phyloP scores from a whole-genome alignment of 2,113 vertebrate species.

The Brachypteracias leptosomus region DNA sequence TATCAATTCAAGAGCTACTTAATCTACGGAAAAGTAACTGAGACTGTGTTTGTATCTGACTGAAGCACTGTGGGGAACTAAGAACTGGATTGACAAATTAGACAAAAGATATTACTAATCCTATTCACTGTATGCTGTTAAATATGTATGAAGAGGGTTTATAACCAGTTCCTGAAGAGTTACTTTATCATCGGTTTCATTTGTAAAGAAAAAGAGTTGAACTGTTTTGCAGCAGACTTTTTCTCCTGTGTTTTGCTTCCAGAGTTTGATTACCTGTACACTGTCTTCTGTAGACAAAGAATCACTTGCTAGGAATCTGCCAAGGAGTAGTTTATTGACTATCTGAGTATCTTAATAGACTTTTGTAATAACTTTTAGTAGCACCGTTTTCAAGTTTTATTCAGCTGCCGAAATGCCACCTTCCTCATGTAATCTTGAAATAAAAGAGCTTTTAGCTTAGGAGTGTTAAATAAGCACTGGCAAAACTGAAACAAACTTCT shows the following conservation, averaged over 20 bases:
- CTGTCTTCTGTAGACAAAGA: constrained; percentile 5
- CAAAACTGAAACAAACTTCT: background rate
- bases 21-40: constrained; percentile 66
- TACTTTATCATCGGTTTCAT: constrained; percentile 57
- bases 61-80: constrained; percentile 56
- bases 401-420: constrained; percentile 39
- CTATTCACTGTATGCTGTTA: constrained; percentile 59
- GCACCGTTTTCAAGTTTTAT: background rate
- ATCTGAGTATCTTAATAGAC: background rate
- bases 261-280: background rate
- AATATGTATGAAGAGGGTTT: constrained; percentile 66
- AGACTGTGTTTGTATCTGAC: constrained; percentile 61
- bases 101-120: constrained; percentile 67
- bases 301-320: background rate
- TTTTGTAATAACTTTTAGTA: background rate
- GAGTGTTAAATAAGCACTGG: background rate
- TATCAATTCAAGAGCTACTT: constrained; percentile 63
- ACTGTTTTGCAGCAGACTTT: constrained; percentile 31
- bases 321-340: background rate
- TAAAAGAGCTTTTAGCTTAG: constrained; percentile 37
- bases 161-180: constrained; percentile 65
- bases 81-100: constrained; percentile 62
- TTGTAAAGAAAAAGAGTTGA: constrained; percentile 31
- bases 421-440: constrained; percentile 36
- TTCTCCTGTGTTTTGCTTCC: background rate